phyloP scores from a whole-genome alignment of 1,140 invertebrate genomes.

The Piezodorus guildinii region DNA sequence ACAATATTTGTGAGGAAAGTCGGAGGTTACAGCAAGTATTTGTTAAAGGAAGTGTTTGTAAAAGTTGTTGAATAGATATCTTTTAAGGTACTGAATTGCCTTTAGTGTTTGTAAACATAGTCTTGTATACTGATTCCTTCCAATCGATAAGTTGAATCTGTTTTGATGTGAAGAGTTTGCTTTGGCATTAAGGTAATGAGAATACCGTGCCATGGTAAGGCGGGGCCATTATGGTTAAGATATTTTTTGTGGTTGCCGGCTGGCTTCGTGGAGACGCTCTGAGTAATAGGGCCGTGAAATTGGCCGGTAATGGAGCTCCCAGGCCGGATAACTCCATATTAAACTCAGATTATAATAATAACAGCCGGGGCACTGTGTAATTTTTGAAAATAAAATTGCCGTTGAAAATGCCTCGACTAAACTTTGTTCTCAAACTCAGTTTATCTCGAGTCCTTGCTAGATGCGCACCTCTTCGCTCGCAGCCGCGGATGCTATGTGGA shows the following conservation, averaged over 20 bases:
- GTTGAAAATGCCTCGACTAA: constrained; percentile 23
- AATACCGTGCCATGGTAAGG: not conserved
- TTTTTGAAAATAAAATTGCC: constrained; percentile 25
- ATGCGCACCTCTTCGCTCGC: not conserved
- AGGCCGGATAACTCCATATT: constrained; percentile 23
- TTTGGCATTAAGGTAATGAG: not conserved
- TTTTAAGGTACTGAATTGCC: too few relatives aligned
- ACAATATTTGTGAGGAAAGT: too few relatives aligned
- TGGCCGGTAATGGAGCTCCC: constrained; percentile 20
- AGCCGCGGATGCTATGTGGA: not conserved
- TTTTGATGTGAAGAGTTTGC: too few relatives aligned
- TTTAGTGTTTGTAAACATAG: too few relatives aligned
- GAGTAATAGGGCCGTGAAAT: constrained; percentile 22
- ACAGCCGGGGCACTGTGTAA: constrained; percentile 23
- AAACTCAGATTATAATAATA: constrained; percentile 26
- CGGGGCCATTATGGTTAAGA: not conserved
- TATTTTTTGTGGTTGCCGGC: not conserved
- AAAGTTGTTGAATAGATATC: too few relatives aligned
- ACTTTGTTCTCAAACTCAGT: constrained; percentile 22
- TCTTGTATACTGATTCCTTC: too few relatives aligned
- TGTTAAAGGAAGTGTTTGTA: too few relatives aligned
- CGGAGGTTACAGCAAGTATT: too few relatives aligned
- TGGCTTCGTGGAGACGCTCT: not conserved
- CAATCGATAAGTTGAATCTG: too few relatives aligned
- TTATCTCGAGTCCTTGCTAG: constrained; percentile 16